These are phyloP conservation scores for Dromas ardeola DNA, from an alignment of 2,113 vertebrate genomes.

Conservation along the genomic window DNA sequence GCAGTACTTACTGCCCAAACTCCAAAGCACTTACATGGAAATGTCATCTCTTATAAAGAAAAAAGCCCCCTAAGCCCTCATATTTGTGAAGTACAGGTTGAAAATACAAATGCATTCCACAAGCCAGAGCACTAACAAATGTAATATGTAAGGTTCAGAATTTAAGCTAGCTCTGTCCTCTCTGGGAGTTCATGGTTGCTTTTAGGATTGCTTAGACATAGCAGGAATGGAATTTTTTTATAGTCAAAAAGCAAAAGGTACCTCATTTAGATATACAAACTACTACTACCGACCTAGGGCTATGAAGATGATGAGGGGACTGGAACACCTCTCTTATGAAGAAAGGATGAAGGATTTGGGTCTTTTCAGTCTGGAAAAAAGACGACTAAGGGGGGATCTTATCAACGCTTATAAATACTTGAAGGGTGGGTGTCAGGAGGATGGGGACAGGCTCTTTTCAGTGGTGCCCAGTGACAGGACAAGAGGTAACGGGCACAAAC, in stretches of 20 bases:
- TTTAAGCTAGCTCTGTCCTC: neutral
- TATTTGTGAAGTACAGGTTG: neutral
- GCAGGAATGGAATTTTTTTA: accelerated
- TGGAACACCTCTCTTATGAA: no score
- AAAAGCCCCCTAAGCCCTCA: neutral
- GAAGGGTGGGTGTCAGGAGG: no score
- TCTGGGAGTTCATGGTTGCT: neutral
- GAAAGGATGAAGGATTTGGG: no score
- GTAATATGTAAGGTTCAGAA: neutral
- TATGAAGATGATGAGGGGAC: no score
- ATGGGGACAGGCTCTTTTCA: no score
- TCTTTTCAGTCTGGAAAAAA: no score
- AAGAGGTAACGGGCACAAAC: no score
- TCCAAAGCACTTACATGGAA: neutral
- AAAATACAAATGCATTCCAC: neutral
- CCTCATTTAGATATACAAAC: neutral
- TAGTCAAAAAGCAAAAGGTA: neutral
- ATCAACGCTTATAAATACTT: no score
- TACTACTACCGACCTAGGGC: no score
- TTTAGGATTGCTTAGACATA: neutral
- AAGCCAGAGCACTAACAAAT: neutral
- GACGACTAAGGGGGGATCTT: no score
- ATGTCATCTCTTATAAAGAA: neutral
- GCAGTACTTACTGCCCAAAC: neutral
- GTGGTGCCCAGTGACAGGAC: no score